Evolutionary conservation across 2,113 vertebrate species (phyloP), one percentile per base, ranked within the genome.

Genomic region (Sarotherodon lohbergeri): DNA sequence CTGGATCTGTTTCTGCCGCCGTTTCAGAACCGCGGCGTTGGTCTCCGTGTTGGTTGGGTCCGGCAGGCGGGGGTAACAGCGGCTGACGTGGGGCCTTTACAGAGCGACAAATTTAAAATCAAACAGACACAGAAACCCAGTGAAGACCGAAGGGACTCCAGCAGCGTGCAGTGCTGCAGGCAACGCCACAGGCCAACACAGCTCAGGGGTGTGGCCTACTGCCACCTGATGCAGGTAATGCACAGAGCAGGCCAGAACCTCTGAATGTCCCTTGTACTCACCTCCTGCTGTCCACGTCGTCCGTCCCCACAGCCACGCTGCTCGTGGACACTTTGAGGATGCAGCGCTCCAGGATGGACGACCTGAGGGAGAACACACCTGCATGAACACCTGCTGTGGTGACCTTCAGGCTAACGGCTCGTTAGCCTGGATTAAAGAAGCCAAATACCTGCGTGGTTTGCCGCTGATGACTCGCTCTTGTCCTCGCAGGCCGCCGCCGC

Each of bases 1-100:
- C 90, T 97, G 96, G 91, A 97, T 97, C 94, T 98, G 97, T 84
- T 98, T 97, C 92, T 97, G 97, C n/a, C 96, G 81, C 24, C 96
- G 91, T 86, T 95, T 96, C 87, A 97, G 93, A 59, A 97, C 95
- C 0, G 86, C 93, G 4, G 97, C 95, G 50, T 98, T 97, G 27
- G 95, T 97, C 92, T 98, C 97, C 0, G 92, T 95, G 81, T 96
- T 96, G 82, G 56, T 61, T 4, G 93, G 87, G 81, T 96, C 96
- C 3, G 93, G 89, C 71, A 93, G 90, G 27, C 92, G 93, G 5
- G 92, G 80, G 87, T 83, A 91, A 82, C 91, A 93, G 46, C 92
- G 91, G 6, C 92, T 46, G 9, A 91, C 17, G 4, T 88, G 76
- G 3, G 94, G 41, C 66, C 95, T 95, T 81, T 24, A 17, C 61